These are phyloP conservation scores for Sarcophaga bullata DNA, from an alignment of 1,140 invertebrate species.

Conservation along the genomic window DNA sequence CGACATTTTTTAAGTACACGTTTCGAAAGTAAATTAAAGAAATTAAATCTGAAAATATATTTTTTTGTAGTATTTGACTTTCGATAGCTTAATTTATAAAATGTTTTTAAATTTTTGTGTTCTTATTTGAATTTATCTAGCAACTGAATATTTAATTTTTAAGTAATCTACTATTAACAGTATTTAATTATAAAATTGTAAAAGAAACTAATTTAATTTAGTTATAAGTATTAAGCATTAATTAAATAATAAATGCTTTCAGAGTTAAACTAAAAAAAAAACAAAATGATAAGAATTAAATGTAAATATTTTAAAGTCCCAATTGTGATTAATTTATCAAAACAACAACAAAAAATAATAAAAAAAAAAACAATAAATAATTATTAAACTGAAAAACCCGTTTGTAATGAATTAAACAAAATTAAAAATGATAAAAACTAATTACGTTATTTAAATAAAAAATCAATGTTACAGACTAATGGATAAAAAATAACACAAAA, in stretches of 20 bases:
- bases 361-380: too few relatives aligned
- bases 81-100: background rate
- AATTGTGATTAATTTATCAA: slow-evolving; percentile 30
- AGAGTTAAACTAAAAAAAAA: background rate
- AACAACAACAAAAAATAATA: background rate
- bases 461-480: background rate
- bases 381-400: background rate
- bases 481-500: too few relatives aligned
- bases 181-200: background rate
- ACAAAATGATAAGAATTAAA: background rate
- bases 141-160: background rate
- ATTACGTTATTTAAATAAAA: slow-evolving; percentile 9
- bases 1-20: background rate
- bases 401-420: slow-evolving; percentile 1
- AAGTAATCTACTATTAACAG: slow-evolving; percentile 12
- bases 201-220: background rate
- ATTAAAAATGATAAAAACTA: background rate
- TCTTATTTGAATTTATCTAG: background rate
- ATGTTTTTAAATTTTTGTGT: too few relatives aligned
- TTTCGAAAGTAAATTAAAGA: too few relatives aligned
- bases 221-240: background rate
- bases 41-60: background rate
- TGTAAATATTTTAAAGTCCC: slow-evolving; percentile 8
- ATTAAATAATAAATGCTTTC: background rate
- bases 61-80: background rate